These are phyloP conservation scores for Zalophus californianus DNA, from an alignment of 2,797 vertebrate species.

Conservation along the genomic window DNA sequence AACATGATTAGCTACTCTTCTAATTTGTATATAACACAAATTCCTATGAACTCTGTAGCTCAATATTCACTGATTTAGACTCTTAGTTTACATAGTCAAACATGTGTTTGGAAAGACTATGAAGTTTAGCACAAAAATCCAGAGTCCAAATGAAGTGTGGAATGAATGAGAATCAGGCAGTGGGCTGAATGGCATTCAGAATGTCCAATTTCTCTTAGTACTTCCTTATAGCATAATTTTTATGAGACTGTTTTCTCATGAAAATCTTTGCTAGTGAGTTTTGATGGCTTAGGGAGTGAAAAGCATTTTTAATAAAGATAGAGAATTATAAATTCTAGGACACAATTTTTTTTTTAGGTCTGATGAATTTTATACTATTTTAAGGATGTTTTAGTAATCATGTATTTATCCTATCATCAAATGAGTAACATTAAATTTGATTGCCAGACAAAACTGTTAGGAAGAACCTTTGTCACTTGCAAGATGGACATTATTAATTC, in stretches of 20 bases:
- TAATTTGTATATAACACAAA: conserved; percentile 65
- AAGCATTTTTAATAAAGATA: conserved; percentile 25
- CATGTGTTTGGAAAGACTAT: conserved; percentile 39
- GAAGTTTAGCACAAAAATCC: not conserved
- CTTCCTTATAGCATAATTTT: not conserved
- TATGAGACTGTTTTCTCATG: not conserved
- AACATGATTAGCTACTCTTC: conserved; percentile 55
- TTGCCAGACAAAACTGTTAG: not conserved
- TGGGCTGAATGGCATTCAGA: not conserved
- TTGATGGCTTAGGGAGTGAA: not conserved
- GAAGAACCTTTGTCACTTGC: not conserved
- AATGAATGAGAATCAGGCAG: not conserved
- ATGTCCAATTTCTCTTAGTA: not conserved
- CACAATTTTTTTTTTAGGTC: not conserved
- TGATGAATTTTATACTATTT: conserved; percentile 24
- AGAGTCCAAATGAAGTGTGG: not conserved
- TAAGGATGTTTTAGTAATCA: not conserved
- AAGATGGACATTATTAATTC: not conserved
- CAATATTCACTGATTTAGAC: conserved; percentile 44
- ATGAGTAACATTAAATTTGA: not conserved
- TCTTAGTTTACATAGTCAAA: conserved; percentile 33
- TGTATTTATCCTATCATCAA: not conserved
- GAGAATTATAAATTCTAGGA: not conserved
- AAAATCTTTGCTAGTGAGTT: conserved; percentile 14
- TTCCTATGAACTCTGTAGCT: conserved; percentile 49